These are phyloP conservation scores for Lasioglossum albipes DNA, from an alignment of 1,140 invertebrate genomes.

Conservation along the genomic window DNA sequence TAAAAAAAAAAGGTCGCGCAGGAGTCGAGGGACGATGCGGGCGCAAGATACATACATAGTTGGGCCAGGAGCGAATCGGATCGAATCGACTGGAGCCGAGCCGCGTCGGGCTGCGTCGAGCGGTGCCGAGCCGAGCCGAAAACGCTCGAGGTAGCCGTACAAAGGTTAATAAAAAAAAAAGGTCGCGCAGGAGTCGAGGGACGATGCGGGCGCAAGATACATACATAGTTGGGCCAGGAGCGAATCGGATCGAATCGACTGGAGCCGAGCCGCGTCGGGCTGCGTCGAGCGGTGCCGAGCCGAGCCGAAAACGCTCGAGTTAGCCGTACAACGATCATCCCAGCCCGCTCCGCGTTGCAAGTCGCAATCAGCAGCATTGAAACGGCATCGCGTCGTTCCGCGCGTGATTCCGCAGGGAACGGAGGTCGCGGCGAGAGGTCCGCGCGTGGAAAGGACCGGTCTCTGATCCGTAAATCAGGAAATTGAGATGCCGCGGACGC, in stretches of 20 bases:
- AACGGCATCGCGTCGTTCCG: too few species aligned
- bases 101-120: not conserved
- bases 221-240: not conserved
- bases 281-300: conserved; percentile 2
- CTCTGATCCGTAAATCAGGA: too few species aligned
- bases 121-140: conserved; percentile 39
- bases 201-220: not conserved
- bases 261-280: conserved; percentile 15
- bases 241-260: not conserved
- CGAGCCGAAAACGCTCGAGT: conserved; percentile 47
- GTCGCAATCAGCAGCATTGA: not conserved
- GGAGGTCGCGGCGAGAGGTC: too few species aligned
- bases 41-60: not conserved
- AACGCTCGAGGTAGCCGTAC: conserved; percentile 15
- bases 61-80: conserved; percentile 19
- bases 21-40: not conserved
- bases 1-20: not conserved
- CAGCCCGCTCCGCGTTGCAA: too few species aligned
- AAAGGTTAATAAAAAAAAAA: too few species aligned
- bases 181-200: not conserved
- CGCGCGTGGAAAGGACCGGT: too few species aligned
- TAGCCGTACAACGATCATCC: too few species aligned
- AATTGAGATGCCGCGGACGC: too few species aligned
- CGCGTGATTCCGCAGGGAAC: too few species aligned
- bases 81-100: not conserved